These are phyloP conservation scores for Lordiphosa mommai DNA, from an alignment of 1,140 invertebrate species.

Conservation along the genomic window DNA sequence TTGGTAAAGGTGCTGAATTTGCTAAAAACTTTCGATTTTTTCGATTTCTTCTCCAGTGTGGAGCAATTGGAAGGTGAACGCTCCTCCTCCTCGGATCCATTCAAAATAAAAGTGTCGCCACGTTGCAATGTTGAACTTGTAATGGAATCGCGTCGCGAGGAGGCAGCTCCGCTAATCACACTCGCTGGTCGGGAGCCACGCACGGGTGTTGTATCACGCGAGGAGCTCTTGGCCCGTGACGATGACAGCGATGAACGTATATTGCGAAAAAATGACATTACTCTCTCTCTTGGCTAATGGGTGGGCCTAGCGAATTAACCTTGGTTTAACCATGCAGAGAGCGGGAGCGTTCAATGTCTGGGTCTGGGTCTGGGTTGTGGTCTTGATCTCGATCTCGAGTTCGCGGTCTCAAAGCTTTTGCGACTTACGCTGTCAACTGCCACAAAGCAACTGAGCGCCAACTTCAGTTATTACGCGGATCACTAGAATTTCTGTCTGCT, in stretches of 20 bases:
- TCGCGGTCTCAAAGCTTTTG: conserved; percentile 14
- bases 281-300: conserved; percentile 6
- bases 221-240: conserved; percentile 65
- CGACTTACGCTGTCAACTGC: conserved; percentile 50
- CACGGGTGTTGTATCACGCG: conserved; percentile 72
- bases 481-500: conserved; percentile 56
- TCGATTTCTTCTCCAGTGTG: conserved; percentile 70
- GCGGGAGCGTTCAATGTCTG: not conserved
- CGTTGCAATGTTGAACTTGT: conserved; percentile 61
- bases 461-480: conserved; percentile 68
- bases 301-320: conserved; percentile 14
- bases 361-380: too few relatives aligned
- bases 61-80: conserved; percentile 49
- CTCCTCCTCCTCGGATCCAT: conserved; percentile 46
- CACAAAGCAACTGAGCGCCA: conserved; percentile 56
- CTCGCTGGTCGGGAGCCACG: conserved; percentile 62
- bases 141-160: conserved; percentile 49
- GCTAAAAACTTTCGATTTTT: conserved; percentile 73
- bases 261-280: conserved; percentile 77
- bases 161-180: conserved; percentile 38
- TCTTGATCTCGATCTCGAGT: not conserved
- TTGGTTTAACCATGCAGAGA: conserved; percentile 18
- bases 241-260: conserved; percentile 66
- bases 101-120: conserved; percentile 70
- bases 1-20: conserved; percentile 77